Percentiles rank a stretch among this genome's conserved stretches.
These are phyloP conservation scores for Tipula vernalis DNA, from an alignment of 2,888 invertebrate species.

Conservation along the genomic window DNA sequence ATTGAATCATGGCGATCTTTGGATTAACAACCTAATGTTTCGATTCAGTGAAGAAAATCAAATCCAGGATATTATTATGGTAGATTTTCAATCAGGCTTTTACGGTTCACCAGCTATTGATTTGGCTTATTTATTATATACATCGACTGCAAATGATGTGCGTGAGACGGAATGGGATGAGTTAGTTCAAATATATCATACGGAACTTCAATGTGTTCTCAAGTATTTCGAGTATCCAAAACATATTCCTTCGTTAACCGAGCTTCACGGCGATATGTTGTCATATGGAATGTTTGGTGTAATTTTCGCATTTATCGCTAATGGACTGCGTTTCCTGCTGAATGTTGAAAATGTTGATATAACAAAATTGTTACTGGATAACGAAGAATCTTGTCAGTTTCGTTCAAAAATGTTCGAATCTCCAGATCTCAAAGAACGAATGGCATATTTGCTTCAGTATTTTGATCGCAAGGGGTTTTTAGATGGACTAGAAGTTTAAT, in stretches of 20 bases:
- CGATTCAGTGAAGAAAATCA: not conserved
- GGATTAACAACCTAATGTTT: constrained; percentile 10
- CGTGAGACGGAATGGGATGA: not conserved
- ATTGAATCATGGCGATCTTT: not conserved
- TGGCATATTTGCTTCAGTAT: constrained; percentile 1
- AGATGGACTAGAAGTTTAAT: not conserved
- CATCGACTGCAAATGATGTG: not conserved
- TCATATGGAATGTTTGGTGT: not conserved
- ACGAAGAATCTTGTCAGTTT: not conserved
- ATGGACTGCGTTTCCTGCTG: not conserved
- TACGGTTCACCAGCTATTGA: constrained; percentile 10
- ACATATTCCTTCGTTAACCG: not conserved
- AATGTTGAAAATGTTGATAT: not conserved
- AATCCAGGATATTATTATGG: not conserved
- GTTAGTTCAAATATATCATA: not conserved
- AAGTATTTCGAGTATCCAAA: not conserved
- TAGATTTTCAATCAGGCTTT: constrained; percentile 8
- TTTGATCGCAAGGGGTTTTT: constrained; percentile 9
- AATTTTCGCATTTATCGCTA: not conserved
- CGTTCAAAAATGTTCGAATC: not conserved
- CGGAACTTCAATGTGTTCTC: not conserved
- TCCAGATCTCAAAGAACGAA: not conserved
- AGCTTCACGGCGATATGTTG: not conserved
- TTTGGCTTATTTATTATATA: constrained; percentile 5
- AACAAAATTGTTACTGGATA: not conserved